Conservation (phyloP, 2,113 vertebrate species). For the Siniperca knerii region DNA sequence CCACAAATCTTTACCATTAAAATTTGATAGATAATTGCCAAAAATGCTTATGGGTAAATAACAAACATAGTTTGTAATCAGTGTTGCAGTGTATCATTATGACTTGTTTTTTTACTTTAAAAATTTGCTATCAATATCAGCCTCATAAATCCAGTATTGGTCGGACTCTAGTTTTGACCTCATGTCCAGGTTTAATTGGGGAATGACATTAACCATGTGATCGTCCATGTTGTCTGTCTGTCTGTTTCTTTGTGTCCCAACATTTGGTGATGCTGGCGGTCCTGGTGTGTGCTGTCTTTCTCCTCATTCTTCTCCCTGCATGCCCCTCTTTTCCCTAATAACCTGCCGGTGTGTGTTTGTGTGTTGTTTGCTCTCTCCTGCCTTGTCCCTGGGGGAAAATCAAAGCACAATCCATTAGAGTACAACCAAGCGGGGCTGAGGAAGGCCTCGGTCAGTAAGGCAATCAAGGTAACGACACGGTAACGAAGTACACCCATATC, state of each 20-base stretch:
- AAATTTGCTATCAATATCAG: neutral
- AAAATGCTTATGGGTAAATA: neutral
- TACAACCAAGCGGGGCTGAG: constrained; percentile 93
- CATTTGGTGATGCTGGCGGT: constrained; percentile 22
- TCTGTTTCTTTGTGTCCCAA: constrained; percentile 50
- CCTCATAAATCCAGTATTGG: neutral
- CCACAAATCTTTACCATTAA: neutral
- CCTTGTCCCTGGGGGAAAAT: constrained; percentile 76
- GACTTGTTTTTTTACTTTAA: neutral
- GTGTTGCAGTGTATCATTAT: neutral
- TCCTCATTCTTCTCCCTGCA: constrained; percentile 43
- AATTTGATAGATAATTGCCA: too few species aligned
- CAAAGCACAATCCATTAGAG: constrained; percentile 98
- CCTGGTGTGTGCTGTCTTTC: constrained; percentile 20
- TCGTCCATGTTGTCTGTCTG: constrained; percentile 61
- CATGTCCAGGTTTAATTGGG: constrained; percentile 26
- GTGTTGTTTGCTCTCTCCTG: constrained; percentile 88
- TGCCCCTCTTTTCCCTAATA: constrained; percentile 59
- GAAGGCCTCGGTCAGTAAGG: constrained; percentile 93
- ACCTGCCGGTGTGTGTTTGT: constrained; percentile 62
- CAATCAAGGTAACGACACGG: constrained; percentile 91
- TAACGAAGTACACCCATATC: constrained; percentile 36
- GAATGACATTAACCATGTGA: constrained; percentile 69
- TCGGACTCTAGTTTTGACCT: constrained; percentile 37
- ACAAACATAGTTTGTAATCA: neutral